Conservation (phyloP, 2,113 vertebrate genomes). For the Nanorana parkeri region DNA sequence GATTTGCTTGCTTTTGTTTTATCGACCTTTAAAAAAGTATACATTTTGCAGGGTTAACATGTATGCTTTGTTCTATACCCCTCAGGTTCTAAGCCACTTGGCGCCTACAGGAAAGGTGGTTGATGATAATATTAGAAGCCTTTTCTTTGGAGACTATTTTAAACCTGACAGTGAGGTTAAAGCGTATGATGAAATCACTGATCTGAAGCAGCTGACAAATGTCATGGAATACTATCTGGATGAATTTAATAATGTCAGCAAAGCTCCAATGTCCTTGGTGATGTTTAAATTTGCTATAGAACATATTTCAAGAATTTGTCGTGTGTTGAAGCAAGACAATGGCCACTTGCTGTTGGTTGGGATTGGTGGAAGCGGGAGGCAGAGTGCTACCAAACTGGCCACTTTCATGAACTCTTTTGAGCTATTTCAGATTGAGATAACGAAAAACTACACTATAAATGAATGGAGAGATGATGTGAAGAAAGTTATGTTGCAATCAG, state of each 20-base stretch:
- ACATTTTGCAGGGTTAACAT: neutral
- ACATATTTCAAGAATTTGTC: constrained; percentile 90
- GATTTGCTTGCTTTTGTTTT: too few species aligned
- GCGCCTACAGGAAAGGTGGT: constrained; percentile 77
- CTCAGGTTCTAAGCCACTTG: constrained; percentile 83
- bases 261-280: constrained; percentile 88
- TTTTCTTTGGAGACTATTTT: constrained; percentile 90
- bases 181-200: constrained; percentile 87
- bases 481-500: constrained; percentile 83
- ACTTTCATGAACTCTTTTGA: constrained; percentile 85
- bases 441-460: constrained; percentile 77
- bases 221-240: constrained; percentile 89
- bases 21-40: too few species aligned
- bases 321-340: constrained; percentile 88
- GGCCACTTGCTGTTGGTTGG: constrained; percentile 88
- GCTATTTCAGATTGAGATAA: constrained; percentile 88
- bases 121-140: constrained; percentile 82
- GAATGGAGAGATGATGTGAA: constrained; percentile 93
- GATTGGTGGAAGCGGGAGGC: constrained; percentile 86
- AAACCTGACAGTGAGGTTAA: constrained; percentile 73
- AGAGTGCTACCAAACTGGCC: constrained; percentile 84
- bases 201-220: constrained; percentile 76
- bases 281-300: constrained; percentile 94
- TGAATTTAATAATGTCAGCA: constrained; percentile 89
- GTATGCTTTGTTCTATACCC: constrained; percentile 42